phyloP scores from a whole-genome alignment of 2,113 vertebrate genomes.

The Actinemys pallida region DNA sequence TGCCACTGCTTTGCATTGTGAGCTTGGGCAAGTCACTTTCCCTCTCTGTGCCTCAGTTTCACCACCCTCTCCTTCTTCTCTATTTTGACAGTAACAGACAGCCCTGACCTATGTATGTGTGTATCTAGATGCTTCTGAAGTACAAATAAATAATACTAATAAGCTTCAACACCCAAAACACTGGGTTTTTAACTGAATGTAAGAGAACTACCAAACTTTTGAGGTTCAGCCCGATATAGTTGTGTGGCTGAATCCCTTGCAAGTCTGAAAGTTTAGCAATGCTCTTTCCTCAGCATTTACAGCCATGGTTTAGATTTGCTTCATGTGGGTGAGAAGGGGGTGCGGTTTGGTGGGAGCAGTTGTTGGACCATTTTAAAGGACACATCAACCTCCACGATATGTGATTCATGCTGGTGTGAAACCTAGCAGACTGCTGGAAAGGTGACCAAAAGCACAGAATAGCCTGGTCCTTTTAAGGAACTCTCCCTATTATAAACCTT shows the following conservation, averaged over 20 bases:
- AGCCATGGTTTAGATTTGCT: slow-evolving; percentile 21
- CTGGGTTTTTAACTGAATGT: neutral
- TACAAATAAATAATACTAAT: neutral
- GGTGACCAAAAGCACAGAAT: neutral
- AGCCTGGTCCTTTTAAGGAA: slow-evolving; percentile 26
- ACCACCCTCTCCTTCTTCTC: neutral
- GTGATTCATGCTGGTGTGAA: neutral
- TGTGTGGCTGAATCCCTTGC: neutral
- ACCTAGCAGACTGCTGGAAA: slow-evolving; percentile 38
- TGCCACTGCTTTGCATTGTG: neutral
- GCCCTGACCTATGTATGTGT: neutral
- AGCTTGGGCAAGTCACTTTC: neutral
- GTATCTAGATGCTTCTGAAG: neutral
- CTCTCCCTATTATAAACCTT: neutral
- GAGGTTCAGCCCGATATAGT: neutral
- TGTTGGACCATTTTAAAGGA: slow-evolving; percentile 10
- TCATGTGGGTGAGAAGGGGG: neutral
- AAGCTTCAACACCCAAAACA: neutral
- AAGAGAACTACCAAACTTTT: neutral
- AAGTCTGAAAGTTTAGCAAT: neutral
- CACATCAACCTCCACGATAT: slow-evolving; percentile 37
- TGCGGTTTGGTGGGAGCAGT: neutral
- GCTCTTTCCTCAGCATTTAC: neutral
- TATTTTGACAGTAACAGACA: too few species aligned
- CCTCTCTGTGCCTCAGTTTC: neutral